These are phyloP conservation scores for Hecatera dysodea DNA, from an alignment of 2,888 invertebrate species.

Conservation along the genomic window DNA sequence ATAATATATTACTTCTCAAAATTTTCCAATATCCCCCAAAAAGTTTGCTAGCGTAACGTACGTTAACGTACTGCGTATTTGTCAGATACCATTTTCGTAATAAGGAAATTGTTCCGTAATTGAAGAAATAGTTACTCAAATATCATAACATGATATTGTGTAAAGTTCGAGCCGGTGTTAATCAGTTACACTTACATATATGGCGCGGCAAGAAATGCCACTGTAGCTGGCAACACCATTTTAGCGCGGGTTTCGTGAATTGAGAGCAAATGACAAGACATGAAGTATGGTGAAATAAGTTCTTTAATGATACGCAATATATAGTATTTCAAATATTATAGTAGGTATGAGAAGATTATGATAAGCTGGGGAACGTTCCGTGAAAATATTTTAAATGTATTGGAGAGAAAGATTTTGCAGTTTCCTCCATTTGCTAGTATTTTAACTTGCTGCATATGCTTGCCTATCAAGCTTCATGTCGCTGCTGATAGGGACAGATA, in stretches of 20 bases:
- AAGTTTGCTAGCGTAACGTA: background rate
- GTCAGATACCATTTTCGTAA: conserved; percentile 8
- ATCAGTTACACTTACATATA: conserved; percentile 52
- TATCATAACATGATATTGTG: conserved; percentile 57
- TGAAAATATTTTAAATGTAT: background rate
- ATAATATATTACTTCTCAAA: background rate
- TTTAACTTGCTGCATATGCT: no score
- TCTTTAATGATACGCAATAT: no score
- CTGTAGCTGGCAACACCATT: conserved; percentile 35
- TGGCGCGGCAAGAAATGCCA: conserved; percentile 53
- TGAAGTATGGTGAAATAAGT: background rate
- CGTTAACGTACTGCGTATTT: background rate
- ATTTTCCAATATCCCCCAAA: background rate
- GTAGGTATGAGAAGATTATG: no score
- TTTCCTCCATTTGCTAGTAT: no score
- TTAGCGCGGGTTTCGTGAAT: conserved; percentile 55
- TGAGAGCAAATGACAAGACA: conserved; percentile 49
- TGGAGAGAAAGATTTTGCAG: no score
- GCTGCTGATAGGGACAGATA: background rate
- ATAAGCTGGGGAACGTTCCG: background rate
- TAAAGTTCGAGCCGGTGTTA: conserved; percentile 53
- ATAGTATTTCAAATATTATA: no score
- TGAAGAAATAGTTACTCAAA: conserved; percentile 52
- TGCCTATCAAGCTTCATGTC: background rate
- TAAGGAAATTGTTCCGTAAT: conserved; percentile 45